Conservation (phyloP, 2,888 invertebrate species). For the Cylindroiulus punctatus region DNA sequence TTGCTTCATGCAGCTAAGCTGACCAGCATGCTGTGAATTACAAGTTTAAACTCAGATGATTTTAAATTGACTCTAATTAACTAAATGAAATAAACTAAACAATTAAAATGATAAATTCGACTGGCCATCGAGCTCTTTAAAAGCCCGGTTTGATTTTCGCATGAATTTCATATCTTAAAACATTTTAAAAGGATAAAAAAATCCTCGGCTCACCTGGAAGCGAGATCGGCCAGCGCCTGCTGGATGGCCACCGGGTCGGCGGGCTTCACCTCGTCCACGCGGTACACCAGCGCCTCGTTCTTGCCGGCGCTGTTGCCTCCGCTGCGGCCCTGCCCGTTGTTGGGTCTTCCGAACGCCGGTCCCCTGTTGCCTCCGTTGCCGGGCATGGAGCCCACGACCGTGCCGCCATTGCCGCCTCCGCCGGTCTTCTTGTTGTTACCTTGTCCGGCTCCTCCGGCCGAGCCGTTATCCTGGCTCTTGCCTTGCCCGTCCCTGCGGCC, state of each 20-base stretch:
- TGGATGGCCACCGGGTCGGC: constrained; percentile 70
- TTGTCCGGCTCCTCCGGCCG: not conserved
- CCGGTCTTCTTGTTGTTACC: constrained; percentile 3
- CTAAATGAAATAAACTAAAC: too few species aligned
- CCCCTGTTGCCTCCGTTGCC: constrained; percentile 20
- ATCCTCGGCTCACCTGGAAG: constrained; percentile 60
- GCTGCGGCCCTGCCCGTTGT: constrained; percentile 47
- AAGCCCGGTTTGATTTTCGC: too few species aligned
- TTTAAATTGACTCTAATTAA: too few species aligned
- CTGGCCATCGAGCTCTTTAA: too few species aligned
- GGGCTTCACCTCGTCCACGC: constrained; percentile 71
- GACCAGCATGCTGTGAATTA: too few species aligned
- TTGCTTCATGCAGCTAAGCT: too few species aligned
- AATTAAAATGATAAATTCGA: too few species aligned
- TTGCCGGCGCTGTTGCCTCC: constrained; percentile 43
- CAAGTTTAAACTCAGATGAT: too few species aligned
- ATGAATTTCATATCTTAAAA: too few species aligned
- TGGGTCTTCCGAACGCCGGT: constrained; percentile 16
- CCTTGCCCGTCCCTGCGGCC: not conserved
- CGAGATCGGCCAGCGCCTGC: constrained; percentile 66
- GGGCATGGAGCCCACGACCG: not conserved
- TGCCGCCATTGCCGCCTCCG: not conserved
- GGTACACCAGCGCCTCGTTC: constrained; percentile 66
- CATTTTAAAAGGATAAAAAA: not conserved
- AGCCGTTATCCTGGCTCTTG: not conserved